Conservation (phyloP, 2,888 invertebrate species). For the Megaustenia siamemsis region DNA sequence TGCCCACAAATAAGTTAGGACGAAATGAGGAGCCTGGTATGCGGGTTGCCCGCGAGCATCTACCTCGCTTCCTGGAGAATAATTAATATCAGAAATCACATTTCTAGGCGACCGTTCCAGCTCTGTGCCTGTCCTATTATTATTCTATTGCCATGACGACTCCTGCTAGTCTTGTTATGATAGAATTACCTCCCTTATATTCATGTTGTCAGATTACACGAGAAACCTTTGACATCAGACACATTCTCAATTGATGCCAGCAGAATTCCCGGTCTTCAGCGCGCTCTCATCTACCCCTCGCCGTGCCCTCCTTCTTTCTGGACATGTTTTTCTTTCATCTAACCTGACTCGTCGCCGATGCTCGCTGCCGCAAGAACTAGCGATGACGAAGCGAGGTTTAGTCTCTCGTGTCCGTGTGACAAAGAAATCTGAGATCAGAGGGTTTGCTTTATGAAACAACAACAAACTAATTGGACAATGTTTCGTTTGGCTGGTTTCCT, state of each 20-base stretch:
- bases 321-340: slow-evolving; percentile 34
- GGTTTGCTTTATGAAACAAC: no score
- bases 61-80: not conserved
- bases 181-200: slow-evolving; percentile 41
- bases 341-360: no score
- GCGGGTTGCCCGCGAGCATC: not conserved
- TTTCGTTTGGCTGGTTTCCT: no score
- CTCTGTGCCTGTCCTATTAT: not conserved
- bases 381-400: no score
- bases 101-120: not conserved
- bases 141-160: slow-evolving; percentile 27
- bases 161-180: slow-evolving; percentile 24
- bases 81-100: not conserved
- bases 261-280: not conserved
- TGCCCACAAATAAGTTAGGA: no score
- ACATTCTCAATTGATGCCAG: slow-evolving; percentile 32
- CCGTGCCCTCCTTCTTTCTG: slow-evolving; percentile 28
- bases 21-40: no score
- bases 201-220: not conserved
- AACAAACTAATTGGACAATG: no score
- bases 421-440: no score
- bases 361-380: no score
- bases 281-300: slow-evolving; percentile 35
- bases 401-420: no score
- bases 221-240: slow-evolving; percentile 28